Conservation (phyloP, 2,888 invertebrate genomes). For the Lamellibrachia columna region DNA sequence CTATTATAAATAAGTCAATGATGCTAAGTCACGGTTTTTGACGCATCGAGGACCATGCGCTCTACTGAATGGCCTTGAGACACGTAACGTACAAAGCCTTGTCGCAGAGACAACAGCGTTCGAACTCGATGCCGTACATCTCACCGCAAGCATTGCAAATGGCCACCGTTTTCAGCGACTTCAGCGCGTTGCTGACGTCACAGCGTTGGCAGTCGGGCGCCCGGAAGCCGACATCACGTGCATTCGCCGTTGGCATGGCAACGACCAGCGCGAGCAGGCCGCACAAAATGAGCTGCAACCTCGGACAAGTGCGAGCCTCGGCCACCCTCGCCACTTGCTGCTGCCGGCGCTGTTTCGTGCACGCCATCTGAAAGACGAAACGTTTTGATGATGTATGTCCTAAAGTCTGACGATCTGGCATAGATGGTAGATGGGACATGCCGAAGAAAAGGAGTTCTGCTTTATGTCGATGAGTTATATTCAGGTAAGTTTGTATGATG, state of each 20-base stretch:
- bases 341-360: background rate
- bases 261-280: background rate
- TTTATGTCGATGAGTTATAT: too few species aligned
- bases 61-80: background rate
- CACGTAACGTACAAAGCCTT: background rate
- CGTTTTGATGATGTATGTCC: background rate
- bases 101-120: background rate
- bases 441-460: too few species aligned
- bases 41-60: background rate
- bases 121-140: background rate
- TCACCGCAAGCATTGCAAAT: constrained; percentile 10
- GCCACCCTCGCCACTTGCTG: background rate
- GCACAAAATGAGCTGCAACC: background rate
- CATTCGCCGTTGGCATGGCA: background rate
- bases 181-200: background rate
- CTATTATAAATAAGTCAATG: background rate
- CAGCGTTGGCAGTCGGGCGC: background rate
- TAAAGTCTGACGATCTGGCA: background rate
- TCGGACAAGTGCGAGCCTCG: background rate
- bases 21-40: background rate
- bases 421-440: too few species aligned
- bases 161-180: background rate
- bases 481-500: too few species aligned
- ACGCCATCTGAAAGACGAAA: background rate
- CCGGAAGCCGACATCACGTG: background rate